Conservation (phyloP, 1,140 invertebrate species). For the Drosophila pandora region DNA sequence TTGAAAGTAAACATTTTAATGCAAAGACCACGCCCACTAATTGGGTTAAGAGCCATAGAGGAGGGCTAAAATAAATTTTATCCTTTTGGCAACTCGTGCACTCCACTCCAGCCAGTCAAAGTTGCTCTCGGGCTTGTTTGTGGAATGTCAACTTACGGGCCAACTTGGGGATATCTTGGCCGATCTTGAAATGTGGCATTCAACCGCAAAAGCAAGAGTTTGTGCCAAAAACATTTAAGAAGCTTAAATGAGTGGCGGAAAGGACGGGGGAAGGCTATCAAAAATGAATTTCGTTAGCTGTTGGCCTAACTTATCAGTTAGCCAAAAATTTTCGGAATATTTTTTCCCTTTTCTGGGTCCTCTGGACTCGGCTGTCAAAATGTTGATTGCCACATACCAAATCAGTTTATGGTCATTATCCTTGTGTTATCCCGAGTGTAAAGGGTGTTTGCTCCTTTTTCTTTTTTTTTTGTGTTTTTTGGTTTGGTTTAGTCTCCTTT, state of each 20-base stretch:
- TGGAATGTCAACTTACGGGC: slow-evolving; percentile 56
- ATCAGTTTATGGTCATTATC: slow-evolving; percentile 79
- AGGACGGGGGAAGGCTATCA: slow-evolving; percentile 27
- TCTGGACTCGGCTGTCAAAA: slow-evolving; percentile 23
- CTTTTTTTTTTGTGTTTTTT: slow-evolving; percentile 9
- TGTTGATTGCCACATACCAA: slow-evolving; percentile 57
- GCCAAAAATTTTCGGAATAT: slow-evolving; percentile 17
- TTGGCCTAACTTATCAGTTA: slow-evolving; percentile 33
- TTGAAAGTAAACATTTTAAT: slow-evolving; percentile 63
- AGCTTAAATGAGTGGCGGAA: slow-evolving; percentile 13
- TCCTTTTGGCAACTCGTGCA: slow-evolving; percentile 42
- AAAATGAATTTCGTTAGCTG: slow-evolving; percentile 38
- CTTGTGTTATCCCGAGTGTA: slow-evolving; percentile 77
- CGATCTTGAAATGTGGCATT: slow-evolving; percentile 39
- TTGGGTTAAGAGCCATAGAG: slow-evolving; percentile 38
- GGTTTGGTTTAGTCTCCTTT: slow-evolving; percentile 8
- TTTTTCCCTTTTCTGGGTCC: slow-evolving; percentile 1
- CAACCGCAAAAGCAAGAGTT: slow-evolving; percentile 22
- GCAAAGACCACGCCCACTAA: slow-evolving; percentile 62
- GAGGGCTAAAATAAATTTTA: slow-evolving; percentile 35
- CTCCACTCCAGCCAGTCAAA: slow-evolving; percentile 17
- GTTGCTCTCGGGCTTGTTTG: slow-evolving; percentile 38
- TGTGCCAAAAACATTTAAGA: slow-evolving; percentile 16
- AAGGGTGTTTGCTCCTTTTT: slow-evolving; percentile 5
- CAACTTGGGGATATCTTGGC: slow-evolving; percentile 23